Evolutionary conservation across 30 jellyfish, hydroid and myxozoan genomes (phyloP), one percentile per base, ranked within the genome.

Genomic region (Aurelia sp.): DNA sequence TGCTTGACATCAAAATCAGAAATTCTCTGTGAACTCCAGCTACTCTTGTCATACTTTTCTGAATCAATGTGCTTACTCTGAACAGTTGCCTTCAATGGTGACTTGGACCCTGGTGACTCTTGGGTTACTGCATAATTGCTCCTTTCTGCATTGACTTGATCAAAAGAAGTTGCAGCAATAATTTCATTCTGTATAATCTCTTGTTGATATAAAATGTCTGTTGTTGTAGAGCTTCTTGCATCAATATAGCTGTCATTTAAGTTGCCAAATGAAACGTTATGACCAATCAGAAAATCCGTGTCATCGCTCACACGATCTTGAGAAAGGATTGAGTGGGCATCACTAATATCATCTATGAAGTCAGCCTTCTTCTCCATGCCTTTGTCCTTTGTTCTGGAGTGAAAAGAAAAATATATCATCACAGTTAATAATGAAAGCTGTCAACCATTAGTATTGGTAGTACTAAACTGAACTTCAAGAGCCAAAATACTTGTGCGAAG

Each of bases 281-380:
- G 96, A 10, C 89, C 87, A 58, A 86, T 41, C 35, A 86, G 81
- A 67, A 86, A 86, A 66, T 86, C 96, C 13, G 96, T 86, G 48
- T 86, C 96, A 76, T 86, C 96, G 66, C 96, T 86, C 35, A 68
- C 21, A 50, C 89, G 58, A 41, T 76, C 96, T 30, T 63, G 84
- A 17, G 87, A 86, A 17, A n/a, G 52, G 51, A 68, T 40, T 52
- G 96, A 86, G 22, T 57, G 74, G 22, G 53, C 91, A 66, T 82
- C 91, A 82, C 91, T 71, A 73, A 62, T 19, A 15, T 71, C 66
- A 76, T 76, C 86, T 37, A 76, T 13, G 17, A 11, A 58, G 22
- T 44, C 55, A 44, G 55, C 3, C 1, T 64, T 76, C 66, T 44
- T 59, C 20, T 76, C 86, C 86, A 76, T 69, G 11, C 65, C 37